phyloP scores from a whole-genome alignment of 2,888 invertebrate genomes.

The Nephrotoma appendiculata region DNA sequence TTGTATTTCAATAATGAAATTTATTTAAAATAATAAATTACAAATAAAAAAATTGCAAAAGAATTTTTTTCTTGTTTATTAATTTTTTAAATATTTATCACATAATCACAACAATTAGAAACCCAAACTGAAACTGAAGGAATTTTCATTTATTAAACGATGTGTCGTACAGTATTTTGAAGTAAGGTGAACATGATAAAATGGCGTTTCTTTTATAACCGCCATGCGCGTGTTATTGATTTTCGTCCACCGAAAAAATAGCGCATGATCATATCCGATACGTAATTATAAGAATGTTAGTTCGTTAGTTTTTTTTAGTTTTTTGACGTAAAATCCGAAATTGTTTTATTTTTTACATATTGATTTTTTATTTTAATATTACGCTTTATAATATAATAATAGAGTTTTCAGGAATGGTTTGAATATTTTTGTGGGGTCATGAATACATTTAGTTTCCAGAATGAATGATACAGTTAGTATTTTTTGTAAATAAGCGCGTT shows the following conservation, averaged over 20 bases:
- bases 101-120: not conserved
- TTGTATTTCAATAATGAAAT: not conserved
- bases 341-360: not conserved
- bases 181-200: not conserved
- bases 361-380: not conserved
- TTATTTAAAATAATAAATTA: not conserved
- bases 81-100: not conserved
- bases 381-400: not conserved
- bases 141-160: not conserved
- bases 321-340: not conserved
- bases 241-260: not conserved
- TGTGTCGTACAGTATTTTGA: not conserved
- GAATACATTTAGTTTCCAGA: too few species aligned
- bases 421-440: not conserved
- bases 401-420: not conserved
- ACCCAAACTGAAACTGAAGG: not conserved
- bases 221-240: not conserved
- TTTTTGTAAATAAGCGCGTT: not conserved
- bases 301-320: not conserved
- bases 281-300: not conserved
- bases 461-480: too few species aligned
- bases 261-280: not conserved
- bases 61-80: not conserved
- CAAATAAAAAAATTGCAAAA: not conserved
- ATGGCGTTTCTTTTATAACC: not conserved